Conservation (phyloP, 1,140 invertebrate genomes). For the Bombus superbus region DNA sequence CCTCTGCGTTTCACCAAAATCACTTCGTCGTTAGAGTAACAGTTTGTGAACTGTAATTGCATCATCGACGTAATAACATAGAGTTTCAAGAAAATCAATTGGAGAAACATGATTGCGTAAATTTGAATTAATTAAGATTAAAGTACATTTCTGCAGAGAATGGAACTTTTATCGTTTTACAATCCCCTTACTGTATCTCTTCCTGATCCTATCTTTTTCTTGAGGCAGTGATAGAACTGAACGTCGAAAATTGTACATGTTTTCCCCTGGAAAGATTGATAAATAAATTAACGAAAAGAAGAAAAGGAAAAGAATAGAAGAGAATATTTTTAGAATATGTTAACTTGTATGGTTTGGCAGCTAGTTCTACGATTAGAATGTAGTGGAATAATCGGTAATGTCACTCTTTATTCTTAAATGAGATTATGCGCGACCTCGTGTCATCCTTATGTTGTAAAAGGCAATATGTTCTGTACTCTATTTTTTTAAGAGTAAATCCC, state of each 20-base stretch:
- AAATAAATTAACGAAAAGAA: neutral
- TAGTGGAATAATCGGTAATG: neutral
- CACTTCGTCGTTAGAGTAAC: neutral
- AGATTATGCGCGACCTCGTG: neutral
- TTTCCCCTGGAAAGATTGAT: neutral
- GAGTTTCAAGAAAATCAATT: neutral
- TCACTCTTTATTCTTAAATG: neutral
- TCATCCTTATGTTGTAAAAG: constrained; percentile 43
- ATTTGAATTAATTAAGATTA: neutral
- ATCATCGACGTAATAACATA: neutral
- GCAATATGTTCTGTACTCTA: constrained; percentile 40
- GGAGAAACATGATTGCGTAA: neutral
- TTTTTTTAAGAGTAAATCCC: neutral
- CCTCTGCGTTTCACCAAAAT: neutral
- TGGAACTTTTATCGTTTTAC: neutral
- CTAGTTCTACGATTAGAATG: constrained; percentile 16
- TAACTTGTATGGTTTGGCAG: constrained; percentile 7
- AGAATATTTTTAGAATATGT: neutral
- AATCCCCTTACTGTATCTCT: neutral
- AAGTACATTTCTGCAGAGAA: neutral
- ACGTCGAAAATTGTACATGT: neutral
- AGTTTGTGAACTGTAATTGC: neutral
- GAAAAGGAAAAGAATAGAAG: neutral
- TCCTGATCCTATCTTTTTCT: neutral
- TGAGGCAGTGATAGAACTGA: neutral